Percentiles rank a stretch among this genome's conserved stretches.
Evolutionary conservation across 2,888 invertebrate genomes (phyloP).

Genomic region (Dinocampus coccinellae): DNA sequence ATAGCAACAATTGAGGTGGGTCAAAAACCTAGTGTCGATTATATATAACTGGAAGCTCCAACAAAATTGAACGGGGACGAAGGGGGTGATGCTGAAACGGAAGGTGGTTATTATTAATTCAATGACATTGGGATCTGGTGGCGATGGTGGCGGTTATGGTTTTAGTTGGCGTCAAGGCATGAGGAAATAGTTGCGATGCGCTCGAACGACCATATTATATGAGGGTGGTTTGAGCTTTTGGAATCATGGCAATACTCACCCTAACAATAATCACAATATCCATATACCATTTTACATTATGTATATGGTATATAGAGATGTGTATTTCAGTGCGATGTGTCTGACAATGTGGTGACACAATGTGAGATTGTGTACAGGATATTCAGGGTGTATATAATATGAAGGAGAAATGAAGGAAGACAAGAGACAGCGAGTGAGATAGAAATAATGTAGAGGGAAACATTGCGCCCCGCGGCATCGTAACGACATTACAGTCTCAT

Average conservation of each 20-base stretch:
- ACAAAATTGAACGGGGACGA: too few species aligned
- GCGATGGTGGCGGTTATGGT: not conserved
- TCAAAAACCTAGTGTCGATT: slow-evolving; percentile 13
- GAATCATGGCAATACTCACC: not conserved
- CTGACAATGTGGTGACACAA: not conserved
- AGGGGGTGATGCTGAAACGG: slow-evolving; percentile 30
- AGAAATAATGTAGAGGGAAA: slow-evolving; percentile 27
- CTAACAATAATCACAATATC: not conserved
- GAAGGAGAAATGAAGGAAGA: slow-evolving; percentile 1
- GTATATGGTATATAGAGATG: not conserved
- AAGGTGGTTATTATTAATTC: slow-evolving; percentile 61
- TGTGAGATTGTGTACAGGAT: not conserved
- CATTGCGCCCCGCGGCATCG: slow-evolving; percentile 54
- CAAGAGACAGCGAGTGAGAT: slow-evolving; percentile 15
- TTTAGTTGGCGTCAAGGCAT: not conserved
- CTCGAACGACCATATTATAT: slow-evolving; percentile 16
- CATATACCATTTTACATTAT: not conserved
- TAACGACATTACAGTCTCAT: slow-evolving; percentile 67
- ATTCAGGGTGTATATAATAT: not conserved
- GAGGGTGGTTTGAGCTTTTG: not conserved
- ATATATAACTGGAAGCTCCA: slow-evolving; percentile 12
- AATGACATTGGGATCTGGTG: slow-evolving; percentile 55
- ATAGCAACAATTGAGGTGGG: not conserved
- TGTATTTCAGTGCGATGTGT: too few species aligned
- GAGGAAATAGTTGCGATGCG: not conserved